These are phyloP conservation scores for Drosophila nr. perissopoda DNA, from an alignment of 2,888 invertebrate species.

Conservation along the genomic window DNA sequence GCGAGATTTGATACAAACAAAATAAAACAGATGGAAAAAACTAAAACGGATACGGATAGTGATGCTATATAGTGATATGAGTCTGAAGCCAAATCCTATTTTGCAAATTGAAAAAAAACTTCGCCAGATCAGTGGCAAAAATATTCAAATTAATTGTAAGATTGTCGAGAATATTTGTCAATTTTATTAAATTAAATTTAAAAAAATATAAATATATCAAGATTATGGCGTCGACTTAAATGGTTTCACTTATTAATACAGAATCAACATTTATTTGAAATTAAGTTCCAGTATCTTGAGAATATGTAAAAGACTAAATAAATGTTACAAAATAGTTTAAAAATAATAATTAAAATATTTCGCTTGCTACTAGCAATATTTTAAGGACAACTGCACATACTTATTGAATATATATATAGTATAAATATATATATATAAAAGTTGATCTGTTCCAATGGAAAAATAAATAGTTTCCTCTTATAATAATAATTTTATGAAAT, in stretches of 20 bases:
- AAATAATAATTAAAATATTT: background rate
- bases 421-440: background rate
- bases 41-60: background rate
- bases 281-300: fast-evolving
- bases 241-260: background rate
- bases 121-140: too few relatives aligned
- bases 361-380: background rate
- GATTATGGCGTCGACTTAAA: too few relatives aligned
- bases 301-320: fast-evolving
- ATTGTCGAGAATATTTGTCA: too few relatives aligned
- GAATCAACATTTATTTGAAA: fast-evolving
- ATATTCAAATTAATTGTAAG: too few relatives aligned
- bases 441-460: background rate
- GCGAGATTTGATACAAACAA: background rate
- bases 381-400: fast-evolving
- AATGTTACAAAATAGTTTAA: background rate
- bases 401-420: background rate
- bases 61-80: too few relatives aligned
- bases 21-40: background rate
- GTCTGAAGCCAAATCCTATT: too few relatives aligned
- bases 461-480: background rate
- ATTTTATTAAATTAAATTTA: too few relatives aligned
- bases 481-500: background rate
- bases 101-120: too few relatives aligned
- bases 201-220: too few relatives aligned